Conservation (phyloP, 2,797 vertebrate species). For the Hydrophis major region DNA sequence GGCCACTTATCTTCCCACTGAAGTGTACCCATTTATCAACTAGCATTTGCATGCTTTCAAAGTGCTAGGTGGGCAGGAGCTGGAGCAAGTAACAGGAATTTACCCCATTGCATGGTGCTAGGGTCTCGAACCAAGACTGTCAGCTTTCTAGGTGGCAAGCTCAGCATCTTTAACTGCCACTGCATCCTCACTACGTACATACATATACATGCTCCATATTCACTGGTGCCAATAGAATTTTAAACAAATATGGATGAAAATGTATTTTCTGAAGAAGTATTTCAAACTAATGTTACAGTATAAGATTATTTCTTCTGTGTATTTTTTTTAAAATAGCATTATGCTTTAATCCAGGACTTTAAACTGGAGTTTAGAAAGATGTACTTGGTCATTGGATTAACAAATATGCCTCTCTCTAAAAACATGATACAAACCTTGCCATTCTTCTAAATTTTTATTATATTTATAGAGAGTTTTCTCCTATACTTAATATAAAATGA, state of each 20-base stretch:
- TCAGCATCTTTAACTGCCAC: neutral
- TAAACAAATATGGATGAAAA: neutral
- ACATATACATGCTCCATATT: neutral
- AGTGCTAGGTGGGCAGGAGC: neutral
- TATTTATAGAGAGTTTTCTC: constrained; percentile 71
- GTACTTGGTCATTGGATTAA: constrained; percentile 43
- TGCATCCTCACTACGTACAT: neutral
- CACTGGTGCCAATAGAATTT: neutral
- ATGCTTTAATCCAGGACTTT: constrained; percentile 44
- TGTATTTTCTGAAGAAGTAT: neutral
- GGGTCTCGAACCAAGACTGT: neutral
- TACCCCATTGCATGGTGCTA: neutral
- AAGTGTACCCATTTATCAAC: neutral
- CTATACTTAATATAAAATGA: constrained; percentile 66
- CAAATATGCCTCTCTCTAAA: constrained; percentile 47
- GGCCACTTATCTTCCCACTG: neutral
- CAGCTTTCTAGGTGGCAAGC: neutral
- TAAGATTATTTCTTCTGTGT: neutral
- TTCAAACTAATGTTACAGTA: neutral
- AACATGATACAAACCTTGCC: constrained; percentile 40
- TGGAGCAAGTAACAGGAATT: neutral
- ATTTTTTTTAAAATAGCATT: constrained; percentile 31
- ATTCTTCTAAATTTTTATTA: constrained; percentile 52
- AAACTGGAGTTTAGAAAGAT: constrained; percentile 33
- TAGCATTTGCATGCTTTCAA: neutral